Percentiles rank a stretch among this genome's conserved stretches.
phyloP scores from a whole-genome alignment of 1,140 invertebrate genomes.

The Penaeus chinensis region DNA sequence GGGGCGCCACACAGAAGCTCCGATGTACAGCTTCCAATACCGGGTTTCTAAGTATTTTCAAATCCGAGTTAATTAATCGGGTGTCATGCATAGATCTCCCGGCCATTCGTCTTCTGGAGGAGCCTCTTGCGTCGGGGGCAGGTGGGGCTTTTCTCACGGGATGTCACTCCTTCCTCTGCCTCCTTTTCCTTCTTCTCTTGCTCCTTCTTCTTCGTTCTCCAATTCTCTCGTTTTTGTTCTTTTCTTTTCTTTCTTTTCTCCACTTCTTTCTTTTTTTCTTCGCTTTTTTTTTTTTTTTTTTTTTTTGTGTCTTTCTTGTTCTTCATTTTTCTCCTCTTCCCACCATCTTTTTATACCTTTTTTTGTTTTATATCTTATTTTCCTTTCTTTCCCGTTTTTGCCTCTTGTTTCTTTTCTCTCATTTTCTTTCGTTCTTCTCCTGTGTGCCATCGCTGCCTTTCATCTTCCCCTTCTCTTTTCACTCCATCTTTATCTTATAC shows the following conservation, averaged over 20 bases:
- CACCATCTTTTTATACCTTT: background rate
- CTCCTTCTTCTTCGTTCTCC: background rate
- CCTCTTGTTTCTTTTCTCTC: background rate
- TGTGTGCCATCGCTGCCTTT: background rate
- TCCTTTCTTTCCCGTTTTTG: background rate
- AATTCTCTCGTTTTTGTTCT: background rate
- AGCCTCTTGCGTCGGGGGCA: too few relatives aligned
- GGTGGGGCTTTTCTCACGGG: background rate
- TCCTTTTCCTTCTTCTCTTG: background rate
- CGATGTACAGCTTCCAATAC: too few relatives aligned
- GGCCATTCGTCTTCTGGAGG: too few relatives aligned
- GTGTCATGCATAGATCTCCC: too few relatives aligned
- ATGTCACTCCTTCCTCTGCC: too few relatives aligned
- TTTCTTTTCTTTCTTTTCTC: background rate
- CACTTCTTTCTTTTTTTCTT: background rate
- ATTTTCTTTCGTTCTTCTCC: background rate
- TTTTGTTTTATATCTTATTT: background rate
- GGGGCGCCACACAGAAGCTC: too few relatives aligned
- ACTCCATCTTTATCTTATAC: background rate
- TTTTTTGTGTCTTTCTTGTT: conserved; percentile 1
- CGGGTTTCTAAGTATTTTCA: too few relatives aligned
- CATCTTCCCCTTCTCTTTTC: background rate
- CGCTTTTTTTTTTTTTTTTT: background rate
- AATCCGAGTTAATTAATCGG: too few relatives aligned
- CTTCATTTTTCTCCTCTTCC: conserved; percentile 2